phyloP scores from a whole-genome alignment of 1,140 invertebrate genomes.

The Sweltsa coloradensis region DNA sequence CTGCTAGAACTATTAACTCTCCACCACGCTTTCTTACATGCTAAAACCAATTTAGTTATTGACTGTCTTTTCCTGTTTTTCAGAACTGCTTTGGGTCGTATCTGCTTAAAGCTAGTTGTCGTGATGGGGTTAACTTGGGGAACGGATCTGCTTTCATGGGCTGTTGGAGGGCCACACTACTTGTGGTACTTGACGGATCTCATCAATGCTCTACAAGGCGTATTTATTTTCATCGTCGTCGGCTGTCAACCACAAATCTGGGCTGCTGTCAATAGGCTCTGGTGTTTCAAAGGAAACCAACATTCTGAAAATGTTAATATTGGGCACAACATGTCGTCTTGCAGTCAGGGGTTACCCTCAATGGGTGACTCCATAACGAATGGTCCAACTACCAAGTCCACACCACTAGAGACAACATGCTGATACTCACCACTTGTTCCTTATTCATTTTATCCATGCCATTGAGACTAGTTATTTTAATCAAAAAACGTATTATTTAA shows the following conservation, averaged over 20 bases:
- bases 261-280: slow-evolving; percentile 49
- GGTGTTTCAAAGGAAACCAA: slow-evolving; percentile 41
- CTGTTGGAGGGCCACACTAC: slow-evolving; percentile 58
- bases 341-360: slow-evolving; percentile 62
- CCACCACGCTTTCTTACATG: no score
- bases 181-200: slow-evolving; percentile 64
- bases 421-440: no score
- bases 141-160: slow-evolving; percentile 62
- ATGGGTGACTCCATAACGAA: slow-evolving; percentile 59
- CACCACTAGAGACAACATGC: slow-evolving; percentile 42
- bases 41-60: no score
- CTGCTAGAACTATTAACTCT: no score
- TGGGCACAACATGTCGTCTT: slow-evolving; percentile 42
- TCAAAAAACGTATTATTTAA: no score
- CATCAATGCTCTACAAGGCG: slow-evolving; percentile 71
- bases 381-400: slow-evolving; percentile 51
- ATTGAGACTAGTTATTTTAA: no score
- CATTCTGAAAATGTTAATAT: slow-evolving; percentile 39
- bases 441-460: no score
- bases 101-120: slow-evolving; percentile 71
- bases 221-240: slow-evolving; percentile 81
- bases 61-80: no score
- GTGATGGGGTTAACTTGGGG: slow-evolving; percentile 80
- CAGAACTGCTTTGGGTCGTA: slow-evolving; percentile 60
- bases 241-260: slow-evolving; percentile 74